phyloP scores from a whole-genome alignment of 2,113 vertebrate species.

The Ptilonorhynchus violaceus region DNA sequence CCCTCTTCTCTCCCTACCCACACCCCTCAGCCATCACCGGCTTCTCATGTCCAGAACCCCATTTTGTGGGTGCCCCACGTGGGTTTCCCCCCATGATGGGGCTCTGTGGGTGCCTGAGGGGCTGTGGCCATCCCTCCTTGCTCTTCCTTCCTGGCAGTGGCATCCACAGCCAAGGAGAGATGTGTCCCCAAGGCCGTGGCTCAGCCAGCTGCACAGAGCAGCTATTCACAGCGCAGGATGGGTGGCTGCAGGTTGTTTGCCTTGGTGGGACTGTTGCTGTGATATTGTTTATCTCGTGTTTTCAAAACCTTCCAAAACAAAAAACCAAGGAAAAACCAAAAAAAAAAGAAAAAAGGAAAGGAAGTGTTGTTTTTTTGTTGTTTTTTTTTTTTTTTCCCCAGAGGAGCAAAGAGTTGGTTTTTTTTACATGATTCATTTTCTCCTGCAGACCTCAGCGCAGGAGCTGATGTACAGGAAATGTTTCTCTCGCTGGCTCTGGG shows the following conservation, averaged over 20 bases:
- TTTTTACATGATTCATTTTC: not conserved
- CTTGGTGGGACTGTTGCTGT: conserved; percentile 26
- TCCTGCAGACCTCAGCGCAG: not conserved
- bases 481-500: not conserved
- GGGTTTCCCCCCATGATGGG: not conserved
- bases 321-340: not conserved
- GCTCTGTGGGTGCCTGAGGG: not conserved
- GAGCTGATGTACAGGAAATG: not conserved
- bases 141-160: not conserved
- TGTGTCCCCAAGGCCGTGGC: not conserved
- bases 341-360: not conserved
- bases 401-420: not conserved
- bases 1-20: not conserved
- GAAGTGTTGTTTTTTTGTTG: not conserved
- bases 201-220: conserved; percentile 7
- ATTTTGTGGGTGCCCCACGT: not conserved
- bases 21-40: fast-evolving
- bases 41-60: not conserved
- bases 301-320: conserved; percentile 1
- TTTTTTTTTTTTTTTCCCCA: not conserved
- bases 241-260: conserved; percentile 46
- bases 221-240: conserved; percentile 11
- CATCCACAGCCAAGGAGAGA: not conserved
- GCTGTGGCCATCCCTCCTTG: not conserved
- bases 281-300: conserved; percentile 9